A percentile compares a stretch with the other conserved stretches of the same genome.
Conservation (phyloP, 2,888 invertebrate species). For the Pammene fasciana region DNA sequence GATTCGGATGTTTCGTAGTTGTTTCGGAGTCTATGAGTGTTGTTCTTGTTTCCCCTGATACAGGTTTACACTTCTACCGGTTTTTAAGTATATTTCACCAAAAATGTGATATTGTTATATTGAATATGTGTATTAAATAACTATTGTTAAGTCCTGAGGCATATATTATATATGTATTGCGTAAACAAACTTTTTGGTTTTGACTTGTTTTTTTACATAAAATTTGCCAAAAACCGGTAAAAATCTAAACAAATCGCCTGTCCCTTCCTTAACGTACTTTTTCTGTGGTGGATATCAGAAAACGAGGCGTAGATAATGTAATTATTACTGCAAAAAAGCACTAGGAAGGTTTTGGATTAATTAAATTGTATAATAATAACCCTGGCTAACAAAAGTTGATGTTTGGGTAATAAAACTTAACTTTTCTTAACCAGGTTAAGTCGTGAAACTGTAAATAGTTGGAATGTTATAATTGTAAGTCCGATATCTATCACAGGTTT, state of each 20-base stretch:
- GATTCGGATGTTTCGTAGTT: slow-evolving; percentile 72
- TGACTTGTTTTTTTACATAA: not conserved
- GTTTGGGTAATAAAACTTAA: too few relatives aligned
- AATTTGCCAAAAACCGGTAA: slow-evolving; percentile 3
- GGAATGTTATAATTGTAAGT: slow-evolving; percentile 31
- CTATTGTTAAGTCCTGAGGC: too few relatives aligned
- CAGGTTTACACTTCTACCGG: slow-evolving; percentile 27
- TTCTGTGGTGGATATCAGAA: slow-evolving; percentile 58
- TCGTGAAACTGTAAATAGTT: not conserved
- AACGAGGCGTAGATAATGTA: not conserved
- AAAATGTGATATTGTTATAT: not conserved
- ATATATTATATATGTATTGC: too few relatives aligned
- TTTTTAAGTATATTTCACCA: not conserved
- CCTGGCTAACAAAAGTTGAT: not conserved
- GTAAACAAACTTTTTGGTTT: not conserved
- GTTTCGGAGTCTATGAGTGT: slow-evolving; percentile 71
- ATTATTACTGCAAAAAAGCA: not conserved
- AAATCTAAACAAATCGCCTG: slow-evolving; percentile 43
- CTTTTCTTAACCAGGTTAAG: too few relatives aligned
- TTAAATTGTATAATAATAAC: not conserved
- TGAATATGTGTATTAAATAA: too few relatives aligned
- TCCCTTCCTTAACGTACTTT: slow-evolving; percentile 52
- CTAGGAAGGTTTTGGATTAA: not conserved
- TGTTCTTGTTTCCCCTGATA: slow-evolving; percentile 53
- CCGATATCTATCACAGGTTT: slow-evolving; percentile 56